Base-by-base conservation (phyloP, 2,113 vertebrate species). In the human (Homo sapiens) region DNA sequence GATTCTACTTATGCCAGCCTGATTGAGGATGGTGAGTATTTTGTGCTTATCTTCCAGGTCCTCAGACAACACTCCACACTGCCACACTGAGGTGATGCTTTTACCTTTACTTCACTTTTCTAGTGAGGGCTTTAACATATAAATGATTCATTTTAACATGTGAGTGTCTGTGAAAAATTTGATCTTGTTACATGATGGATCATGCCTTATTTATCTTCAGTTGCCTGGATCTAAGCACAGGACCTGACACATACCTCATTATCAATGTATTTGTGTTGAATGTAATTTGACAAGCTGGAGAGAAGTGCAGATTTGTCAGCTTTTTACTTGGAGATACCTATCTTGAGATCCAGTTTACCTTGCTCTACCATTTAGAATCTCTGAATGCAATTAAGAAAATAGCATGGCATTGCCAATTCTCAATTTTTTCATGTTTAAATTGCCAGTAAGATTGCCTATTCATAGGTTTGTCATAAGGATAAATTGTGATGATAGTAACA, bases 31-130 rank as follows among this genome's bases (percentile, higher is more conserved):
- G 18, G 5, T 35, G 8, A 72, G 0, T 75, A 14, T 43, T 73
- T 75, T 68, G 16, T 57, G 0, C 12, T 61, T 48, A 18, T 75
- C 43, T 61, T 64, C 8, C 10, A 9, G 20, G 2, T 35, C 0
- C 16, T 85, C 32, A 52, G 30, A 76, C 3, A 76, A 40, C 3
- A 75, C 0, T 50, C 1, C 3, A 45, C 35, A n/a, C 5, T 10
- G 8, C 50, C 14, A 12, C 8, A 9, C 17, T 30, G 38, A 68
- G 9, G 10, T 5, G 43, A 8, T 0, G 0, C 3, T 20, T 52
- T 70, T 20, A 32, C 5, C 8, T 2, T 94, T 9, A 25, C 1
- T 45, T 3, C 22, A 35, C 20, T n/a, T 59, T 78, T 82, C 93
- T 3, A 70, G 6, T 59, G 64, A 59, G 0, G 4, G 5, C 3